Percentiles rank a stretch among this genome's conserved stretches.
These are phyloP conservation scores for Callosobruchus maculatus DNA, from an alignment of 2,888 invertebrate genomes.

Conservation along the genomic window DNA sequence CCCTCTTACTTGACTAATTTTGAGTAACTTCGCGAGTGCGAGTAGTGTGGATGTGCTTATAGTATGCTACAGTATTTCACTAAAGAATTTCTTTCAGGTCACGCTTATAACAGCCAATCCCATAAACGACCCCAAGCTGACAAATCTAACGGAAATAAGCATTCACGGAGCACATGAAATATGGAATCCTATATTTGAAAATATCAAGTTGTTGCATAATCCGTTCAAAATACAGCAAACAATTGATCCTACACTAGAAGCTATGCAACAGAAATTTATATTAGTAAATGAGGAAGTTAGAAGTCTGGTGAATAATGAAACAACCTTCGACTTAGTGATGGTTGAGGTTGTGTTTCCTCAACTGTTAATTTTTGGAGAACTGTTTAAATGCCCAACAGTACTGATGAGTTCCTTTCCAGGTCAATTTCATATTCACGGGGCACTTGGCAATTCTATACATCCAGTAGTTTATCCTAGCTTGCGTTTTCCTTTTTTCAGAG, in stretches of 20 bases:
- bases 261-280: neutral
- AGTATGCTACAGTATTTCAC: too few relatives aligned
- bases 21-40: too few relatives aligned
- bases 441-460: slow-evolving; percentile 26
- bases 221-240: neutral
- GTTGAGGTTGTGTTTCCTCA: slow-evolving; percentile 23
- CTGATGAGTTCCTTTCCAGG: slow-evolving; percentile 25
- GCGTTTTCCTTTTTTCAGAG: slow-evolving; percentile 16
- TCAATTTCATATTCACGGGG: slow-evolving; percentile 9
- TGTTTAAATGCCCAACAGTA: slow-evolving; percentile 28
- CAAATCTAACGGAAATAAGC: neutral
- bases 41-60: too few relatives aligned
- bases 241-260: neutral
- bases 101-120: neutral
- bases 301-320: slow-evolving; percentile 6
- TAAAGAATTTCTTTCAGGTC: neutral
- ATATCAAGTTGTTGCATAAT: neutral
- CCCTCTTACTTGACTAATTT: too few relatives aligned
- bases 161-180: neutral
- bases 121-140: neutral
- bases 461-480: slow-evolving; percentile 24
- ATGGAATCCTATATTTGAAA: neutral
- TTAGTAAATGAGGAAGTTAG: neutral
- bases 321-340: slow-evolving; percentile 30
- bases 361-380: slow-evolving; percentile 24